A percentile compares a stretch with the other conserved stretches of the same genome.
These are phyloP conservation scores for Troglohyphantes excavatus DNA, from an alignment of 2,888 invertebrate genomes.

Conservation along the genomic window DNA sequence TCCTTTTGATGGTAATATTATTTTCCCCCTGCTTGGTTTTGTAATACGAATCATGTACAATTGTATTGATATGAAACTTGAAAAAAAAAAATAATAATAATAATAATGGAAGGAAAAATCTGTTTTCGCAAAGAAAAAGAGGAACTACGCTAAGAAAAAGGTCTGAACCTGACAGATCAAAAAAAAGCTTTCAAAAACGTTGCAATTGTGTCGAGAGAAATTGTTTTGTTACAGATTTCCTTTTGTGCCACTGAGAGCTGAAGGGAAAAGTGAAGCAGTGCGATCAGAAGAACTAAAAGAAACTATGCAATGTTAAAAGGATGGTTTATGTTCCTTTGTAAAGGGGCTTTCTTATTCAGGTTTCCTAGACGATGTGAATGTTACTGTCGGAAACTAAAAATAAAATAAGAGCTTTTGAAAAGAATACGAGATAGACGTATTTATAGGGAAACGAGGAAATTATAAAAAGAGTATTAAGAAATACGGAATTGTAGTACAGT, in stretches of 20 bases:
- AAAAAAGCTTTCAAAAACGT: neutral
- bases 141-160: neutral
- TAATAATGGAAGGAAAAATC: neutral
- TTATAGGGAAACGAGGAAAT: too few species aligned
- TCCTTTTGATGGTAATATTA: constrained; percentile 13
- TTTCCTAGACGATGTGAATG: neutral
- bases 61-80: constrained; percentile 10
- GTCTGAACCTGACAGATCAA: neutral
- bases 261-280: neutral
- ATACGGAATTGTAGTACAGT: too few species aligned
- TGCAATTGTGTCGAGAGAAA: constrained; percentile 1
- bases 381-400: neutral
- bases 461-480: too few species aligned
- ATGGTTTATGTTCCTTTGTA: neutral
- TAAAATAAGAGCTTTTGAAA: neutral
- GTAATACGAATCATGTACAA: constrained; percentile 9
- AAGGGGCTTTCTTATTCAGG: neutral
- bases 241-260: neutral
- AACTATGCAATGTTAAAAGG: neutral
- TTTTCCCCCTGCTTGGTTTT: neutral
- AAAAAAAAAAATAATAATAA: neutral
- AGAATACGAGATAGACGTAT: too few species aligned
- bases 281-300: neutral
- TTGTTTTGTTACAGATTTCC: constrained; percentile 1
- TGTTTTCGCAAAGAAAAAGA: neutral